These are phyloP conservation scores for Mimumesa dahlbomi DNA, from an alignment of 2,888 invertebrate genomes.

Conservation along the genomic window DNA sequence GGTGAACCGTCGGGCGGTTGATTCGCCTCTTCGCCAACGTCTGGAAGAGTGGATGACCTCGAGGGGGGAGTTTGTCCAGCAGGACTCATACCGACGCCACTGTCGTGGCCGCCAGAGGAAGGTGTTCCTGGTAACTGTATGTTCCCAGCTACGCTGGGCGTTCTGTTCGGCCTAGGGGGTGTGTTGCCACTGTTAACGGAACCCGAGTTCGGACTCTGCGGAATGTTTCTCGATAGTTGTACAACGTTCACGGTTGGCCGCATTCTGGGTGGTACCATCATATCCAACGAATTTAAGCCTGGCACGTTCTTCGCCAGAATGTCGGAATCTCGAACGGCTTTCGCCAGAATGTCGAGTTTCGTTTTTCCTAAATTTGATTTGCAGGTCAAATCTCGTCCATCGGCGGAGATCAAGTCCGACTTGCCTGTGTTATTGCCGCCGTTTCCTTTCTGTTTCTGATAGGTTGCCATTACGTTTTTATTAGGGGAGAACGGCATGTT, in stretches of 20 bases:
- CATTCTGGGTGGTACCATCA: conserved; percentile 82
- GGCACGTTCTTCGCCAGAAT: conserved; percentile 82
- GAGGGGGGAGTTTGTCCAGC: conserved; percentile 78
- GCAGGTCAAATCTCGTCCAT: conserved; percentile 49
- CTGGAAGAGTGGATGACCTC: conserved; percentile 74
- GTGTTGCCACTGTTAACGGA: conserved; percentile 75
- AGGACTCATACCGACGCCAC: conserved; percentile 78
- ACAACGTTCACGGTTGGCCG: conserved; percentile 83
- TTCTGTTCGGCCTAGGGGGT: conserved; percentile 74
- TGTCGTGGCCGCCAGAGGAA: conserved; percentile 78
- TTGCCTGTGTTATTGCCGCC: conserved; percentile 37
- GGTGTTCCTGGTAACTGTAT: conserved; percentile 77
- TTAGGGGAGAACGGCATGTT: conserved; percentile 72
- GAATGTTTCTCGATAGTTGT: conserved; percentile 81
- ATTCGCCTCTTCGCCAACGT: conserved; percentile 77
- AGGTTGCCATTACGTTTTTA: conserved; percentile 69
- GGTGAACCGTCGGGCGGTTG: conserved; percentile 75
- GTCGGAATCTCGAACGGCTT: conserved; percentile 75
- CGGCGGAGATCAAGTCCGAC: conserved; percentile 42
- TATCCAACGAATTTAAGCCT: conserved; percentile 83
- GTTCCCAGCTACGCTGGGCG: conserved; percentile 71
- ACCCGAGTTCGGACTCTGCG: conserved; percentile 75
- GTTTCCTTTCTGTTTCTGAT: conserved; percentile 70
- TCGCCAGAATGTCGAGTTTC: conserved; percentile 73
- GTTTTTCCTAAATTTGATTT: conserved; percentile 66